Percentiles rank a stretch among this genome's conserved stretches.
Evolutionary conservation across 2,888 invertebrate genomes (phyloP).

Genomic region (Reticulitermes lucifugus): DNA sequence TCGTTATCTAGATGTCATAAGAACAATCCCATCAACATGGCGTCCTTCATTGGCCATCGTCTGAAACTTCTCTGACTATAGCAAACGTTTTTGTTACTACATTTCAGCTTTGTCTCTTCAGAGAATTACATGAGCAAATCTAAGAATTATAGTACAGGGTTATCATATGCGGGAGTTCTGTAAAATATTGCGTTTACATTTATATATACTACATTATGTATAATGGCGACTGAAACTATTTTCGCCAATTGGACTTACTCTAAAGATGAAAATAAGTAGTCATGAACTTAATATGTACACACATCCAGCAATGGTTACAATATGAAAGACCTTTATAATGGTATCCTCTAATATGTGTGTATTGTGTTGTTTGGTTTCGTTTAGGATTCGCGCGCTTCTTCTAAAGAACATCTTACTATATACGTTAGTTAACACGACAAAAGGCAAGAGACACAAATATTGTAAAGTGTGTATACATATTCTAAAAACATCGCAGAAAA

Average conservation of each 20-base stretch:
- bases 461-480: slow-evolving; percentile 8
- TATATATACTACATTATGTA: slow-evolving; percentile 10
- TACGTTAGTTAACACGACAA: slow-evolving; percentile 7
- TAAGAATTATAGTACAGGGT: neutral
- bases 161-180: neutral
- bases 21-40: slow-evolving; percentile 10
- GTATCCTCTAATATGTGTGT: neutral
- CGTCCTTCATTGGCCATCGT: neutral
- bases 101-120: neutral
- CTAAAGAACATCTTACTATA: slow-evolving; percentile 13
- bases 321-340: slow-evolving; percentile 19
- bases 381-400: slow-evolving; percentile 5
- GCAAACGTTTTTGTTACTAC: neutral
- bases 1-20: slow-evolving; percentile 51
- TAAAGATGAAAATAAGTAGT: neutral
- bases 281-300: slow-evolving; percentile 11
- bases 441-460: neutral
- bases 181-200: neutral
- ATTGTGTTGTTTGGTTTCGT: neutral
- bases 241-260: neutral
- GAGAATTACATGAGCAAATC: neutral
- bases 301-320: slow-evolving; percentile 18
- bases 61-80: neutral
- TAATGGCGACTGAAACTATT: neutral
- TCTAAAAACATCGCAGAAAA: neutral